Evolutionary conservation across 2,797 vertebrate genomes (phyloP).

Genomic region (Melanotaenia boesemani): DNA sequence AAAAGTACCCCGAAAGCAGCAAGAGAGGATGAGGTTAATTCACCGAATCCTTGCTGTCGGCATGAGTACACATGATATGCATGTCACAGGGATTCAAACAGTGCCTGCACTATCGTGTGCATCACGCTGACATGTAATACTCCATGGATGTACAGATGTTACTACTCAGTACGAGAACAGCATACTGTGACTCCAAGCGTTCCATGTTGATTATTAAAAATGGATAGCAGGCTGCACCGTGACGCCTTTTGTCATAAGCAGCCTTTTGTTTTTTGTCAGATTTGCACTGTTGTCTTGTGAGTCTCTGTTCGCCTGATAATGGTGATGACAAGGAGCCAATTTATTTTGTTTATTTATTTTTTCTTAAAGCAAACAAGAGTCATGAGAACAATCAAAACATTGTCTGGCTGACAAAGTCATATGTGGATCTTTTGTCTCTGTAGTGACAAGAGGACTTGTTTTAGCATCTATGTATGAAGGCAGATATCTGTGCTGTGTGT

Average conservation of each 20-base stretch:
- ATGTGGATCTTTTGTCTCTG: slow-evolving; percentile 47
- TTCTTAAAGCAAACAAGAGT: slow-evolving; percentile 74
- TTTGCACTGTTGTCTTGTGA: slow-evolving; percentile 65
- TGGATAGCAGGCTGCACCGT: slow-evolving; percentile 73
- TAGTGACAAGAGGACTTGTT: slow-evolving; percentile 65
- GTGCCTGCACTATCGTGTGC: slow-evolving; percentile 43
- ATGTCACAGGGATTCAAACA: slow-evolving; percentile 55
- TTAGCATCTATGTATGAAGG: slow-evolving; percentile 30
- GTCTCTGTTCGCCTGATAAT: slow-evolving; percentile 67
- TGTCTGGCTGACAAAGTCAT: slow-evolving; percentile 60
- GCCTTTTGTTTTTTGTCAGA: slow-evolving; percentile 76
- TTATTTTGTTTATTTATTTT: slow-evolving; percentile 64
- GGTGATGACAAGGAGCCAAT: slow-evolving; percentile 76
- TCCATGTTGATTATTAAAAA: slow-evolving; percentile 72
- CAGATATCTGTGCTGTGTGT: slow-evolving; percentile 13
- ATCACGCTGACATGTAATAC: slow-evolving; percentile 53
- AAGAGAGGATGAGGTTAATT: slow-evolving; percentile 54
- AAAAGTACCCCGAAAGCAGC: slow-evolving; percentile 20
- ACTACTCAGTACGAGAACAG: slow-evolving; percentile 55
- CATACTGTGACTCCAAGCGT: slow-evolving; percentile 41
- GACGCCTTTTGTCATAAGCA: slow-evolving; percentile 70
- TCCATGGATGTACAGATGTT: slow-evolving; percentile 70
- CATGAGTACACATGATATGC: slow-evolving; percentile 50
- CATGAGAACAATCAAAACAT: slow-evolving; percentile 69
- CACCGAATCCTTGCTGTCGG: slow-evolving; percentile 45